Conservation (phyloP, 2,888 invertebrate species). For the Drosophila suboccidentalis region DNA sequence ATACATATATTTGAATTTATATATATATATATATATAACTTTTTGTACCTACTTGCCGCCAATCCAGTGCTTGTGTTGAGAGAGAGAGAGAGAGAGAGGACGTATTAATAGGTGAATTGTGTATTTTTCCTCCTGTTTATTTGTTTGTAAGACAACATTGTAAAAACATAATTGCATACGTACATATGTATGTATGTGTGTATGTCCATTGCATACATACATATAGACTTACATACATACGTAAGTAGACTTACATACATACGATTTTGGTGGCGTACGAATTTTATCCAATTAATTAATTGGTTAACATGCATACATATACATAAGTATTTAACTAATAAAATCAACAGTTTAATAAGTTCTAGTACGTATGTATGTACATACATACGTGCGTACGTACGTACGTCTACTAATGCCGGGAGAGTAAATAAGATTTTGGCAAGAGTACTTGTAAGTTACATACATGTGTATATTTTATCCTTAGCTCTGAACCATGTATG, state of each 20-base stretch:
- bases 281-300: slow-evolving; percentile 33
- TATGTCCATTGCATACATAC: slow-evolving; percentile 21
- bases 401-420: slow-evolving; percentile 15
- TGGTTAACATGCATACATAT: slow-evolving; percentile 23
- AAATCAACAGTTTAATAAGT: slow-evolving; percentile 25
- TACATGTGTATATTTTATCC: slow-evolving; percentile 38
- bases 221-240: slow-evolving; percentile 11
- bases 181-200: slow-evolving; percentile 11
- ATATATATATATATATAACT: slow-evolving; percentile 33
- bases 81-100: slow-evolving; percentile 7
- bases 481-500: slow-evolving; percentile 37
- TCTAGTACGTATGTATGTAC: slow-evolving; percentile 33
- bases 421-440: slow-evolving; percentile 41
- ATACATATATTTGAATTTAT: slow-evolving; percentile 3
- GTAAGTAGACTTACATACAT: slow-evolving; percentile 26
- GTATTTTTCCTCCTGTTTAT: slow-evolving; percentile 50
- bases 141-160: slow-evolving; percentile 54
- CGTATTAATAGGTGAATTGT: slow-evolving; percentile 69
- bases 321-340: slow-evolving; percentile 24
- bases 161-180: slow-evolving; percentile 41
- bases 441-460: slow-evolving; percentile 62
- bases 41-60: slow-evolving; percentile 62
- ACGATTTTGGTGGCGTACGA: slow-evolving; percentile 32
- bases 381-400: neutral
- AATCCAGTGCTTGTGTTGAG: slow-evolving; percentile 52